These are phyloP conservation scores for Episyrphus balteatus DNA, from an alignment of 1,140 invertebrate species.

Conservation along the genomic window DNA sequence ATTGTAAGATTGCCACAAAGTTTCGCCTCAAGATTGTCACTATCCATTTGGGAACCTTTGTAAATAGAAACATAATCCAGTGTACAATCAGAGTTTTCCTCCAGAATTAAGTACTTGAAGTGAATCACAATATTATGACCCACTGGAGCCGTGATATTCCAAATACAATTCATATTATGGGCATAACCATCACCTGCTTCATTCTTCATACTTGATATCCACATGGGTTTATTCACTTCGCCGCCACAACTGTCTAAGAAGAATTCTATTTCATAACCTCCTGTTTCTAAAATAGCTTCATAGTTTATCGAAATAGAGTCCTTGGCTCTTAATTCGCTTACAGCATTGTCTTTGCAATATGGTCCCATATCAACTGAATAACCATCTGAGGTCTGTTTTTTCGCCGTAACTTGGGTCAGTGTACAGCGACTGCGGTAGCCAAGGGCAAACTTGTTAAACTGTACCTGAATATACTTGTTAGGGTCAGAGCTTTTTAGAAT, in stretches of 20 bases:
- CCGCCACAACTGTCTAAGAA: slow-evolving; percentile 41
- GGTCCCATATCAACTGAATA: slow-evolving; percentile 14
- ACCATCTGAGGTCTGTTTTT: slow-evolving; percentile 39
- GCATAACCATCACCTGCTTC: slow-evolving; percentile 14
- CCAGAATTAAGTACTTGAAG: slow-evolving; percentile 45
- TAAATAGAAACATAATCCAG: slow-evolving; percentile 49
- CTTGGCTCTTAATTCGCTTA: slow-evolving; percentile 16
- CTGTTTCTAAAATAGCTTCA: slow-evolving; percentile 17
- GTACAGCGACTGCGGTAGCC: no score
- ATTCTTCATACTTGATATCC: slow-evolving; percentile 24
- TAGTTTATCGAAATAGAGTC: slow-evolving; percentile 12
- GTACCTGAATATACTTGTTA: no score
- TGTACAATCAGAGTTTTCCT: slow-evolving; percentile 30
- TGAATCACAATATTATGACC: slow-evolving; percentile 56
- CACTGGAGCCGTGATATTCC: slow-evolving; percentile 60
- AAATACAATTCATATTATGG: slow-evolving; percentile 53
- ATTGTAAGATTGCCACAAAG: slow-evolving; percentile 52
- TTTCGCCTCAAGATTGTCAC: slow-evolving; percentile 38
- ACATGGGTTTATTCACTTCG: slow-evolving; percentile 36
- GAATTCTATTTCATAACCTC: slow-evolving; percentile 41
- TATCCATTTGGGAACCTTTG: slow-evolving; percentile 40
- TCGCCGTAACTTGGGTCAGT: slow-evolving; percentile 49
- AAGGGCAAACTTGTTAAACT: no score
- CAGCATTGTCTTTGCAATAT: slow-evolving; percentile 13
- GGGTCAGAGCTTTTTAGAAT: no score